A percentile compares a stretch with the other conserved stretches of the same genome.
Conservation (phyloP, 2,888 invertebrate species). For the Liposcelis brunnea region DNA sequence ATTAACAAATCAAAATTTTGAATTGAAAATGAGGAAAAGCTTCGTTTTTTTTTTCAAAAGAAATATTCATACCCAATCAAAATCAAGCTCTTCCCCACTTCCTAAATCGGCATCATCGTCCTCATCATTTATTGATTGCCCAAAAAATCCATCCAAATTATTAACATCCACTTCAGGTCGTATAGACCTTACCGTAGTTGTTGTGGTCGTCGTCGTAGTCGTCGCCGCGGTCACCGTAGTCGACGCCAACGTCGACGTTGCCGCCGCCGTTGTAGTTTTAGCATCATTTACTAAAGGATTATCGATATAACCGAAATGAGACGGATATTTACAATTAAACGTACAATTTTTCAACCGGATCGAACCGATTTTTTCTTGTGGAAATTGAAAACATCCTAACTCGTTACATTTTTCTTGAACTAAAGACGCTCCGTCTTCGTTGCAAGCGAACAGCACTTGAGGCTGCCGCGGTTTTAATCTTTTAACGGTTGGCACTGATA, state of each 20-base stretch:
- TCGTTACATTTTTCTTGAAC: constrained; percentile 55
- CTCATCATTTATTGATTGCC: constrained; percentile 6
- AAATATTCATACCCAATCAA: background rate
- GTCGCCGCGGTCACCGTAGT: constrained; percentile 26
- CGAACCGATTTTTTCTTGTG: constrained; percentile 39
- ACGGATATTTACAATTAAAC: background rate
- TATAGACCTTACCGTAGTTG: constrained; percentile 11
- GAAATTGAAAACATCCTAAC: constrained; percentile 49
- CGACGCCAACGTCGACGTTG: constrained; percentile 30
- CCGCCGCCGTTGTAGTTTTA: constrained; percentile 17
- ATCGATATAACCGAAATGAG: background rate
- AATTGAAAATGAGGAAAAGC: background rate
- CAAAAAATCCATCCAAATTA: too few relatives aligned
- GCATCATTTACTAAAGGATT: too few relatives aligned
- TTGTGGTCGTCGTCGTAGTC: constrained; percentile 24
- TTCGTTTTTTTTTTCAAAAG: background rate
- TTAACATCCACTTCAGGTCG: too few relatives aligned
- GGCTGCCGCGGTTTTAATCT: constrained; percentile 40
- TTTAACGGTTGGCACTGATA: constrained; percentile 47
- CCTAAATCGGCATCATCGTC: constrained; percentile 19
- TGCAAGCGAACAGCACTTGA: constrained; percentile 52
- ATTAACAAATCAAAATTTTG: background rate
- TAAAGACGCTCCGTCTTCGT: constrained; percentile 47
- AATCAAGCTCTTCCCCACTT: background rate
- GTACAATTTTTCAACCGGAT: constrained; percentile 45